Percentiles rank a stretch among this genome's conserved stretches.
phyloP scores from a whole-genome alignment of 53 echinoderm and acorn worm species.

The Hippasteria phrygiana region DNA sequence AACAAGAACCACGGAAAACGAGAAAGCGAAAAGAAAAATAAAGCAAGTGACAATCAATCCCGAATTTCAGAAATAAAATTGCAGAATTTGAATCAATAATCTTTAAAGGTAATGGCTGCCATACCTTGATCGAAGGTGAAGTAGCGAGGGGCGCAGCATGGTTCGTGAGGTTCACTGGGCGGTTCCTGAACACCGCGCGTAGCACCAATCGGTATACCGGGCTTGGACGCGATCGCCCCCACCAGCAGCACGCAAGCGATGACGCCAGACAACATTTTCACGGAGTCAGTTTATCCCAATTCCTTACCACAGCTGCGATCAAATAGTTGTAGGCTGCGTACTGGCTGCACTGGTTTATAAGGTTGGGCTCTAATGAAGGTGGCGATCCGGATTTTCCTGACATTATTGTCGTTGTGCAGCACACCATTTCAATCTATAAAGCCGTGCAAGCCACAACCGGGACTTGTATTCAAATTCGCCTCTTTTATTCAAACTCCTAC shows the following conservation, averaged over 20 bases:
- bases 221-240: slow-evolving; percentile 18
- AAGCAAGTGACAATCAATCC: too few species aligned
- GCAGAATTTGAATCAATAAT: too few species aligned
- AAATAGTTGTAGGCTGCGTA: neutral
- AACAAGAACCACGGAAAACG: too few species aligned
- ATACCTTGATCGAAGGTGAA: slow-evolving; percentile 8
- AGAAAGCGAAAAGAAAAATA: too few species aligned
- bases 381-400: too few species aligned
- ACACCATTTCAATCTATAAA: neutral
- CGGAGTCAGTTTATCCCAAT: neutral
- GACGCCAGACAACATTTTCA: slow-evolving; percentile 24
- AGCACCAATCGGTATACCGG: neutral
- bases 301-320: neutral
- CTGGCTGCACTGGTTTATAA: neutral
- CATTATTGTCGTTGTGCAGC: neutral
- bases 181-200: neutral
- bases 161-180: neutral
- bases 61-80: too few species aligned
- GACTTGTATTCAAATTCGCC: too few species aligned
- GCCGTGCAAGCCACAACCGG: too few species aligned
- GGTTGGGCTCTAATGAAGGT: too few species aligned
- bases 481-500: too few species aligned
- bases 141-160: slow-evolving; percentile 28
- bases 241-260: slow-evolving; percentile 26
- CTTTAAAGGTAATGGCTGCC: neutral